These are phyloP conservation scores for Echinops telfairi DNA, from an alignment of 2,113 vertebrate species.

Conservation along the genomic window DNA sequence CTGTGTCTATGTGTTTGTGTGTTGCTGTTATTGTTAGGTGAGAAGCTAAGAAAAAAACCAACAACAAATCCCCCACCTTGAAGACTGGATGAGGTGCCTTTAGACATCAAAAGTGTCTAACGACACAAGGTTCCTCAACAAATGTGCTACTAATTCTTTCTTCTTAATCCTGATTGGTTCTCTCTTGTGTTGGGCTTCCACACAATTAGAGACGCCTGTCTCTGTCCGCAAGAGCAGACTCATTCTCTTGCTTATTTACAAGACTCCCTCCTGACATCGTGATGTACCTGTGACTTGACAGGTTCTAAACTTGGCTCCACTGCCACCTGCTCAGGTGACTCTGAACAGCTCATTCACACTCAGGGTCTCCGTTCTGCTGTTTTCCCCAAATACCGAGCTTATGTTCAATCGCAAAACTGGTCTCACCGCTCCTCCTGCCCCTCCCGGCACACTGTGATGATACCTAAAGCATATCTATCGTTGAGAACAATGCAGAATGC, in stretches of 20 bases:
- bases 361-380: not conserved
- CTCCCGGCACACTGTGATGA: not conserved
- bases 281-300: not conserved
- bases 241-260: constrained; percentile 49
- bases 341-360: not conserved
- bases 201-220: constrained; percentile 28
- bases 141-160: no score
- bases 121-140: no score
- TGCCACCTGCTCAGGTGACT: not conserved
- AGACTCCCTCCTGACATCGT: not conserved
- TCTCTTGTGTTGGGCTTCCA: constrained; percentile 28
- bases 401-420: no score
- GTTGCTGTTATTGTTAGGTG: no score
- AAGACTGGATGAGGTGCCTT: not conserved
- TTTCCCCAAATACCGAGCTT: not conserved
- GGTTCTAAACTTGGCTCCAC: not conserved
- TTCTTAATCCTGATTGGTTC: constrained; percentile 50
- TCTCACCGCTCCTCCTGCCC: no score
- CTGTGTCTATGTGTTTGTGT: no score
- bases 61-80: not conserved
- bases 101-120: no score
- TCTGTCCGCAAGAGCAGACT: not conserved
- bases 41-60: not conserved
- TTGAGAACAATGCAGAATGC: not conserved
- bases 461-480: not conserved